These are phyloP conservation scores for Tetragnatha versicolor DNA, from an alignment of 1,140 invertebrate genomes.

Conservation along the genomic window DNA sequence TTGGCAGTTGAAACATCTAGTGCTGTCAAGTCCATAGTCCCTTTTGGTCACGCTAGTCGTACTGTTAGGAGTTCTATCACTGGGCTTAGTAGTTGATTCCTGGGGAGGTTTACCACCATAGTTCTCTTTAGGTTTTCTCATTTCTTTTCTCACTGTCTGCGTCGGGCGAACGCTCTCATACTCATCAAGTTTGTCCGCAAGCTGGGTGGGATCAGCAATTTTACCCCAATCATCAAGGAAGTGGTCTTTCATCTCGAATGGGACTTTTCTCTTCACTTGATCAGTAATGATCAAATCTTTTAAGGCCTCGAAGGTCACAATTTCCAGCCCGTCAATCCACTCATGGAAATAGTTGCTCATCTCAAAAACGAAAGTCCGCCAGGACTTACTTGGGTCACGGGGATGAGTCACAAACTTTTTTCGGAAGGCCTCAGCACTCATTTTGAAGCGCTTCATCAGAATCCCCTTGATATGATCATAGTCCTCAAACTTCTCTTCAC, in stretches of 20 bases:
- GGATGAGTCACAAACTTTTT: background rate
- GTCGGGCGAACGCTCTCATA: background rate
- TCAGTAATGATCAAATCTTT: slow-evolving; percentile 8
- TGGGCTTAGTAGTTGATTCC: too few relatives aligned
- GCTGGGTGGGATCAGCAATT: background rate
- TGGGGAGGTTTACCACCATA: too few relatives aligned
- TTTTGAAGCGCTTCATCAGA: background rate
- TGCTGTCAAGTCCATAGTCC: too few relatives aligned
- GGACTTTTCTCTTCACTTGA: background rate
- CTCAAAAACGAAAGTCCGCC: background rate
- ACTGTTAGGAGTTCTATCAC: too few relatives aligned
- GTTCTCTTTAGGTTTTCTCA: too few relatives aligned
- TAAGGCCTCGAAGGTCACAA: background rate
- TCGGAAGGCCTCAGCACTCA: background rate
- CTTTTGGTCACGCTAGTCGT: too few relatives aligned
- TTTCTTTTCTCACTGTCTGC: too few relatives aligned
- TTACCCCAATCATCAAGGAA: background rate
- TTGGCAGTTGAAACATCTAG: too few relatives aligned
- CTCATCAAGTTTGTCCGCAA: background rate
- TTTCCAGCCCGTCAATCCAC: background rate
- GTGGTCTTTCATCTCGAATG: background rate
- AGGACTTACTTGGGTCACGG: background rate
- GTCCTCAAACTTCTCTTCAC: background rate
- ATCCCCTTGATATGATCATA: background rate
- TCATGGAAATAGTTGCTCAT: background rate